Evolutionary conservation across 2,113 vertebrate species (phyloP).

Genomic region (Nanger granti): DNA sequence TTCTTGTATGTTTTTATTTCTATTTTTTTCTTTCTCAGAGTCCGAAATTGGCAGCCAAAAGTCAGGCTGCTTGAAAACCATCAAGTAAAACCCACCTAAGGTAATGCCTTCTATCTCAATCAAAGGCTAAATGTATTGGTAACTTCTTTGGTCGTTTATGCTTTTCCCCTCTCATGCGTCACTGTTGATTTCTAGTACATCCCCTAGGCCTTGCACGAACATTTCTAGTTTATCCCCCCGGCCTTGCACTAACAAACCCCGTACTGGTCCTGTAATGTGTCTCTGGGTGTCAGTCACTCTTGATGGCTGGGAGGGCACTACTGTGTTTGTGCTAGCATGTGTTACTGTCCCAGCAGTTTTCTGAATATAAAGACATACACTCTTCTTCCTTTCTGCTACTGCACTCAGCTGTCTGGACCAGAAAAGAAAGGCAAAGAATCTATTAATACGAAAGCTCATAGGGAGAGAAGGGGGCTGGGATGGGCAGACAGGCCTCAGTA

Average conservation of each 20-base stretch:
- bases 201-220: not conserved
- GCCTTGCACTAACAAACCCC: not conserved
- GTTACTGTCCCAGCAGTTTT: not conserved
- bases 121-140: not conserved
- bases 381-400: not conserved
- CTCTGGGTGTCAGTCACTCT: not conserved
- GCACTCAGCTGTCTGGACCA: not conserved
- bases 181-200: not conserved
- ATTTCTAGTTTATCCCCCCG: not conserved
- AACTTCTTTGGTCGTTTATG: not conserved
- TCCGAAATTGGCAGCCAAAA: not conserved
- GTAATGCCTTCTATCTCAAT: not conserved
- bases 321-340: not conserved
- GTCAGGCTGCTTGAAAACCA: not conserved
- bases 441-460: not conserved
- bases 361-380: not conserved
- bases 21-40: not conserved
- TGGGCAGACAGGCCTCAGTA: not conserved
- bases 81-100: not conserved
- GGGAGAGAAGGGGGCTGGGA: not conserved
- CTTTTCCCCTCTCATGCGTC: not conserved
- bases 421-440: not conserved
- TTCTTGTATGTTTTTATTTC: not conserved
- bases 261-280: fast-evolving
- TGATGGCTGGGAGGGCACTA: not conserved